These are phyloP conservation scores for Cephonodes hylas DNA, from an alignment of 2,888 invertebrate species.

Conservation along the genomic window DNA sequence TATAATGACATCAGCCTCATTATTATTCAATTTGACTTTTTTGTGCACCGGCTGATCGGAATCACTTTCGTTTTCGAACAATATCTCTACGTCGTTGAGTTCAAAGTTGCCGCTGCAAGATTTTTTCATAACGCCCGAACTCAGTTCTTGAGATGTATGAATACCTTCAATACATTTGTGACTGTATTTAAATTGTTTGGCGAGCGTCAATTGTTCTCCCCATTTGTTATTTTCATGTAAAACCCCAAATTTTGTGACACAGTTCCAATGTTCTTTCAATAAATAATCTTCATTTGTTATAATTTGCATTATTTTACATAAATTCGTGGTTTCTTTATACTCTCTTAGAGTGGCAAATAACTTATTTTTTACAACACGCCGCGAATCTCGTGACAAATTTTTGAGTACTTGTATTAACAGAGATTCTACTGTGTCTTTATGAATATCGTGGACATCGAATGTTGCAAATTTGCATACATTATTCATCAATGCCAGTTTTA, in stretches of 20 bases:
- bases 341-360: conserved; percentile 32
- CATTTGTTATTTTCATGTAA: background rate
- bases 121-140: background rate
- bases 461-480: conserved; percentile 47
- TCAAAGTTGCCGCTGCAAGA: conserved; percentile 50
- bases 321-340: conserved; percentile 26
- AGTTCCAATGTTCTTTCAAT: conserved; percentile 35
- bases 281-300: conserved; percentile 33
- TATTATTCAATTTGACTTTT: conserved; percentile 48
- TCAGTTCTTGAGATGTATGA: conserved; percentile 11
- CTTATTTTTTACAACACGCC: conserved; percentile 35
- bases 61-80: conserved; percentile 49
- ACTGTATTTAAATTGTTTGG: conserved; percentile 27
- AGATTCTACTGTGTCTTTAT: conserved; percentile 31
- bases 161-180: conserved; percentile 48
- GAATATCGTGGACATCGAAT: conserved; percentile 31
- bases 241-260: conserved; percentile 24
- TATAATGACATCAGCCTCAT: conserved; percentile 46
- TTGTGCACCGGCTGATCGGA: conserved; percentile 59
- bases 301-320: conserved; percentile 35
- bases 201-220: conserved; percentile 22
- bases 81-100: conserved; percentile 53
- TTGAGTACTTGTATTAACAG: conserved; percentile 36
- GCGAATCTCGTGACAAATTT: conserved; percentile 35
- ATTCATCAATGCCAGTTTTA: conserved; percentile 46